phyloP scores from a whole-genome alignment of 2,888 invertebrate genomes.

The Acanthosepion lycidas region DNA sequence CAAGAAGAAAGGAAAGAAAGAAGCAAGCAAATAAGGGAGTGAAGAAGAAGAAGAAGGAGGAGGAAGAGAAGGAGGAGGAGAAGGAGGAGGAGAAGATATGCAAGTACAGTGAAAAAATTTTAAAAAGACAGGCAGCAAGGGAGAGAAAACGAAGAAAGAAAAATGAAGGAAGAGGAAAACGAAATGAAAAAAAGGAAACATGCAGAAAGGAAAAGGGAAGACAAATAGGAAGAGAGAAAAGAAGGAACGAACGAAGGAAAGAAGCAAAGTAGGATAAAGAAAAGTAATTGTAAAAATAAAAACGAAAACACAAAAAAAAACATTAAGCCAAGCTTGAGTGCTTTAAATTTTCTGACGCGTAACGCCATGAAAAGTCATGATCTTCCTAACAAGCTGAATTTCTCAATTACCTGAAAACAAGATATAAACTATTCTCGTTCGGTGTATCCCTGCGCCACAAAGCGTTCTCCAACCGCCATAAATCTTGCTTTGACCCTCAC shows the following conservation, averaged over 20 bases:
- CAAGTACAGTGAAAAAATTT: background rate
- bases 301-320: too few species aligned
- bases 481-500: background rate
- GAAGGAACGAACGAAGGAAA: too few species aligned
- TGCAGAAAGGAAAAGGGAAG: too few species aligned
- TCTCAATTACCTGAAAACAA: background rate
- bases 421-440: too few species aligned
- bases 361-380: background rate
- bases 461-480: background rate
- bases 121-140: background rate
- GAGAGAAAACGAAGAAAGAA: background rate
- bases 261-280: too few species aligned
- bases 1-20: background rate
- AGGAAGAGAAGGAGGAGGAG: accelerated
- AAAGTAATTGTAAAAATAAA: too few species aligned
- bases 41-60: too few species aligned
- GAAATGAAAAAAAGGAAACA: too few species aligned
- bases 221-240: too few species aligned
- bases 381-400: background rate
- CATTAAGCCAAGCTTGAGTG: background rate
- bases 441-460: background rate
- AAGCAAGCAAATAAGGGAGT: background rate
- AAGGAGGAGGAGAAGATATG: background rate
- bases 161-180: too few species aligned
- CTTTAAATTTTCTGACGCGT: background rate